A percentile compares a stretch with the other conserved stretches of the same genome.
These are phyloP conservation scores for Phoenicopterus ruber DNA, from an alignment of 2,113 vertebrate species.

Conservation along the genomic window DNA sequence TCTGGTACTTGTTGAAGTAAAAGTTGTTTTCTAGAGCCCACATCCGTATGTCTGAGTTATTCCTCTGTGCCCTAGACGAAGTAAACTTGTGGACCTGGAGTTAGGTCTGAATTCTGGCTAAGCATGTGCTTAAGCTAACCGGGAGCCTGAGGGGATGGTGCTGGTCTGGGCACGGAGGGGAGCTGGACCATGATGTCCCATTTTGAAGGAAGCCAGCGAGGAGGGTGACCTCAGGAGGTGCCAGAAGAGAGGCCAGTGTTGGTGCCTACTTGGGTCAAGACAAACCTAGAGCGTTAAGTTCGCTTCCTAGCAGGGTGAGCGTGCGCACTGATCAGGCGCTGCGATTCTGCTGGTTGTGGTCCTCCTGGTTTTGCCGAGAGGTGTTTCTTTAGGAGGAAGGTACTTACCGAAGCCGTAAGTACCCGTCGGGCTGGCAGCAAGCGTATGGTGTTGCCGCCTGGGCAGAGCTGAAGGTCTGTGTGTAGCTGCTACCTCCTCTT, in stretches of 20 bases:
- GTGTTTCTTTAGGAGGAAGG: neutral
- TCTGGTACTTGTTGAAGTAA: neutral
- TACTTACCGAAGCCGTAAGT: neutral
- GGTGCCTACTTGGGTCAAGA: neutral
- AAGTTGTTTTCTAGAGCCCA: neutral
- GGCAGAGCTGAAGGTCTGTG: neutral
- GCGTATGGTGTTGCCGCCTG: neutral
- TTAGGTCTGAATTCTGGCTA: neutral
- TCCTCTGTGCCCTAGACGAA: neutral
- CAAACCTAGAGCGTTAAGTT: neutral
- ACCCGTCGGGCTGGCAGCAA: neutral
- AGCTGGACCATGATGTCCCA: neutral
- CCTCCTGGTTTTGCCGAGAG: neutral
- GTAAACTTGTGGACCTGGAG: neutral
- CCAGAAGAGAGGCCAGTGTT: neutral
- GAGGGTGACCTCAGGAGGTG: neutral
- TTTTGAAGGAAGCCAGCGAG: neutral
- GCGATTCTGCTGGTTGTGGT: neutral
- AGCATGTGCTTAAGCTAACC: neutral
- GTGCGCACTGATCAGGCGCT: neutral
- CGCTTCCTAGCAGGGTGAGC: accelerated
- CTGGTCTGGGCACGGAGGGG: neutral
- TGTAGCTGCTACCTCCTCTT: neutral
- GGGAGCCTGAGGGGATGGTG: neutral
- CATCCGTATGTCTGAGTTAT: neutral